Base-by-base conservation (phyloP, 2,113 vertebrate genomes). In the Myiagra hebetior region DNA sequence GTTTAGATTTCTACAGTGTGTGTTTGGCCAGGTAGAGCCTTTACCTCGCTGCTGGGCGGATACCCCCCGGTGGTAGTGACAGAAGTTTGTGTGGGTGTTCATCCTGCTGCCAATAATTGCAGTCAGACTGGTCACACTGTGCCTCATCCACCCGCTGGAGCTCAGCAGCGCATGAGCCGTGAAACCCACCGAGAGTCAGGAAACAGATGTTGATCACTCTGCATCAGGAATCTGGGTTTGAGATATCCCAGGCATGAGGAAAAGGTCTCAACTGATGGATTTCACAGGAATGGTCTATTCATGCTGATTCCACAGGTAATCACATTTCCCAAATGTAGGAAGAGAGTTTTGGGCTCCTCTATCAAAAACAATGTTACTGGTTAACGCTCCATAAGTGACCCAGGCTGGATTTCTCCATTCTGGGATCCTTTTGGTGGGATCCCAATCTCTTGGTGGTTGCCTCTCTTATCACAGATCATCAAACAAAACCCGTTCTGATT, bases 341-440 rank as follows among this genome's bases (percentile, higher is more conserved):
- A 59, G 49, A 49, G 65, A 35, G n/a, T 64, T 72, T 22, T 15
- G 27, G 7, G 11, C 55, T 85, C 49, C 28, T 59, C 31, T 24
- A 4, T 6, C 41, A 39, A 27, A 72, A n/a, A 1, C 22, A 3
- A 2, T 0, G 0, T 30, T 28, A 11, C 19, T 49, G 27, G 14
- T 31, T 62, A 53, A 46, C 20, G 1, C 15, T 24, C 4, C 52
- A 2, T 1, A 7, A 35, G n/a, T 2, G 33, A 85, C 2, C 39
- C 77, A 30, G 35, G 65, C 65, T 73, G 85, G 16, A 6, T 28
- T 64, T 59, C 57, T 57, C 49, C n/a, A 2, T 31, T 57, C 46
- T 37, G 57, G 52, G 39, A 19, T 46, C 68, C 12, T 42, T 44
- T 22, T 49, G 82, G n/a, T 41, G 47, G 30, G 22, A 89, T 63